Evolutionary conservation across 2,113 vertebrate genomes (phyloP).

Genomic region (Gopherus evgoodei): DNA sequence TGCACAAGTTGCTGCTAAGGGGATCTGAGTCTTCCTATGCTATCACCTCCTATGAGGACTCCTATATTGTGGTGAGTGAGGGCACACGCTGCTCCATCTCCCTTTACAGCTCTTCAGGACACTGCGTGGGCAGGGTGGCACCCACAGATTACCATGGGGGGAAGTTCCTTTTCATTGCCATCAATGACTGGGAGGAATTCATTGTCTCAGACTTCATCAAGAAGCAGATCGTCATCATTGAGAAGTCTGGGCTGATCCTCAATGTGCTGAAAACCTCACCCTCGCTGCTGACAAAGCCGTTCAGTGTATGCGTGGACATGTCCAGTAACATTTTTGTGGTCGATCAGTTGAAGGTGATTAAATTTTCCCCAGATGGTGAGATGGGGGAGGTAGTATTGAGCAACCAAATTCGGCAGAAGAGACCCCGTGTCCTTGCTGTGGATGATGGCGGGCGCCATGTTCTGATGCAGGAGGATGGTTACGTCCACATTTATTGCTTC

Average conservation of each 20-base stretch:
- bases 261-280: neutral
- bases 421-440: slow-evolving; percentile 1
- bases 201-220: slow-evolving; percentile 40
- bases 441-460: neutral
- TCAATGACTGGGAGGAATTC: slow-evolving; percentile 48
- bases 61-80: slow-evolving; percentile 51
- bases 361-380: neutral
- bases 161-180: slow-evolving; percentile 45
- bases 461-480: neutral
- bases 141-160: neutral
- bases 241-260: slow-evolving; percentile 2
- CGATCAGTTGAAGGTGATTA: slow-evolving; percentile 11
- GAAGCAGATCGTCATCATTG: slow-evolving; percentile 21
- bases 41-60: slow-evolving; percentile 15
- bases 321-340: slow-evolving; percentile 28
- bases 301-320: slow-evolving; percentile 23
- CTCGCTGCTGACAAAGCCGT: neutral
- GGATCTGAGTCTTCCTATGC: slow-evolving; percentile 13
- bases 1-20: slow-evolving; percentile 20
- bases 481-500: neutral
- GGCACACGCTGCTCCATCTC: slow-evolving; percentile 23
- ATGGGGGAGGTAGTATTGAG: neutral
- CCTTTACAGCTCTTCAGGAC: slow-evolving; percentile 12
- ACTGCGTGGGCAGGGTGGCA: slow-evolving; percentile 2
- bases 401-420: neutral